A percentile compares a stretch with the other conserved stretches of the same genome.
These are phyloP conservation scores for Drosophila austrosaltans DNA, from an alignment of 2,888 invertebrate species.

Conservation along the genomic window DNA sequence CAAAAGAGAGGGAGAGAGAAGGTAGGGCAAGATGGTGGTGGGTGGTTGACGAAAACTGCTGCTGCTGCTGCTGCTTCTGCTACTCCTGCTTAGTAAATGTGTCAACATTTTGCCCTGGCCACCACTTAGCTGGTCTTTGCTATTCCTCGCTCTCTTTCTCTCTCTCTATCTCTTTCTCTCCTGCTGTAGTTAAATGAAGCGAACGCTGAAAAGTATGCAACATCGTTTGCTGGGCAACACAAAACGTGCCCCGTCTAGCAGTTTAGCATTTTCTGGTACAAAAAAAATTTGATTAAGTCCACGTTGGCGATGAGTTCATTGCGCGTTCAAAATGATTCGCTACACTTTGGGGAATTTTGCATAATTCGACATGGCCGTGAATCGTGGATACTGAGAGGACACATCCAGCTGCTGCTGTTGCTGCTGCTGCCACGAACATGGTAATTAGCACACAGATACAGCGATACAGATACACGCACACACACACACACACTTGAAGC, in stretches of 20 bases:
- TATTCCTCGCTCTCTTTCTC: background rate
- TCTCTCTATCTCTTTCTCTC: background rate
- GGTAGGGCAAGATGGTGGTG: constrained; percentile 24
- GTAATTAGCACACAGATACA: constrained; percentile 53
- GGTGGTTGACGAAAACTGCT: constrained; percentile 33
- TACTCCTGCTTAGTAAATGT: constrained; percentile 60
- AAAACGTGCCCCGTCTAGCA: constrained; percentile 41
- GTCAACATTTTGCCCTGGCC: constrained; percentile 53
- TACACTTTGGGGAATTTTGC: constrained; percentile 49
- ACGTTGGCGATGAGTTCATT: constrained; percentile 71
- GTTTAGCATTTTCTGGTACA: constrained; percentile 48
- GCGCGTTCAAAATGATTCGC: constrained; percentile 39
- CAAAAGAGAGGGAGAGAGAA: constrained; percentile 10
- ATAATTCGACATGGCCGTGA: constrained; percentile 49
- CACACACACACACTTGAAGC: constrained; percentile 23
- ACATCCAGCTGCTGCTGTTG: constrained; percentile 16
- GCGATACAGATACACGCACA: constrained; percentile 8
- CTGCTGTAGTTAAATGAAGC: constrained; percentile 55
- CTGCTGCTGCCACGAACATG: constrained; percentile 47
- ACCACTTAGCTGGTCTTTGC: constrained; percentile 18
- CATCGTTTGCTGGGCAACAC: constrained; percentile 30
- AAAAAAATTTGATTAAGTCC: constrained; percentile 74
- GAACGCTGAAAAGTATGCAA: constrained; percentile 56
- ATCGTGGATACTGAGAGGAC: constrained; percentile 24
- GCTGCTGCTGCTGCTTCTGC: background rate